Percentiles rank a stretch among this genome's conserved stretches.
Evolutionary conservation across 92 coral and sea anemone genomes (phyloP).

Genomic region (Parazoanthus swiftii): DNA sequence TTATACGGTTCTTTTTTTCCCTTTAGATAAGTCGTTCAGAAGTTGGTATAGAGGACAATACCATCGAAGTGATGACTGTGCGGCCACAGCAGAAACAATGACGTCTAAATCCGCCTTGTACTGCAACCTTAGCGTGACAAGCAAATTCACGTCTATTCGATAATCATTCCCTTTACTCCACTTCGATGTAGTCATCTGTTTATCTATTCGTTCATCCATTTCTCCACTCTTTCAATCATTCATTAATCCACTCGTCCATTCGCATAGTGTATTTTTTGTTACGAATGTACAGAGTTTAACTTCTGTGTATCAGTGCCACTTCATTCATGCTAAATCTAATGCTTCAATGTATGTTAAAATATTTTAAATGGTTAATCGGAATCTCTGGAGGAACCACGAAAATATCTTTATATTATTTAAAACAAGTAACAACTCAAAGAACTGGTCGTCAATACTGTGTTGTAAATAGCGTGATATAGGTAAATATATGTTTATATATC

Average conservation of each 20-base stretch:
- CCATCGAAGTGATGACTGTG: conserved; percentile 30
- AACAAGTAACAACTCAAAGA: neutral
- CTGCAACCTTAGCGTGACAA: neutral
- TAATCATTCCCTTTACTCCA: neutral
- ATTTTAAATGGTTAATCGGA: neutral
- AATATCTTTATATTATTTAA: no score
- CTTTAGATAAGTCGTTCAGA: conserved; percentile 30
- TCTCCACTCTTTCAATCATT: neutral
- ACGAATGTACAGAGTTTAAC: neutral
- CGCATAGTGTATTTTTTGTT: neutral
- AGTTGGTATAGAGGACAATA: conserved; percentile 35
- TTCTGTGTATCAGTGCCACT: neutral
- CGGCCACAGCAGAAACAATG: neutral
- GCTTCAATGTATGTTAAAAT: no score
- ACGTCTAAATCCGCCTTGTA: neutral
- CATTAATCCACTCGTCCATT: neutral
- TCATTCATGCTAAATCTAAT: neutral
- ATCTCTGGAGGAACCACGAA: neutral
- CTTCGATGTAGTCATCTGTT: neutral
- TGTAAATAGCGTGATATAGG: neutral
- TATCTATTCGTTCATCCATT: neutral
- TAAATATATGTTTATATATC: no score
- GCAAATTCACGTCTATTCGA: neutral
- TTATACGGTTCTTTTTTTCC: neutral
- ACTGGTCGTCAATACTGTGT: neutral